A percentile compares a stretch with the other conserved stretches of the same genome.
These are phyloP conservation scores for Hoplostethus mediterraneus DNA, from an alignment of 2,797 vertebrate species.

Conservation along the genomic window DNA sequence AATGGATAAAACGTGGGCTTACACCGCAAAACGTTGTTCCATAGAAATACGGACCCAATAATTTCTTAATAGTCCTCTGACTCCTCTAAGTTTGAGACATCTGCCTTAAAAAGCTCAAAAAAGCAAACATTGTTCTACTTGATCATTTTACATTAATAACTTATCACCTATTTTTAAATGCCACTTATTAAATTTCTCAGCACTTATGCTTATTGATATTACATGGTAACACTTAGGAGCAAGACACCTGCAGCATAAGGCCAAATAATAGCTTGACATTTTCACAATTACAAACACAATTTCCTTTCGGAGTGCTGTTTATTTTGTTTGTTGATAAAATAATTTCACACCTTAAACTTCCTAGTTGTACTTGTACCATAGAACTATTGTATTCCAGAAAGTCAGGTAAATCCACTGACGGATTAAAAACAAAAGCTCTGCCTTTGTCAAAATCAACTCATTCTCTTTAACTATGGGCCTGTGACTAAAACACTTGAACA, in stretches of 20 bases:
- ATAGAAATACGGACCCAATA: no score
- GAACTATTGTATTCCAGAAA: slow-evolving; percentile 67
- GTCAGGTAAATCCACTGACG: slow-evolving; percentile 50
- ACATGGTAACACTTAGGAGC: neutral
- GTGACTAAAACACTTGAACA: neutral
- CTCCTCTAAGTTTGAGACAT: neutral
- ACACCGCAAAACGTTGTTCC: no score
- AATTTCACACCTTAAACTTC: slow-evolving; percentile 69
- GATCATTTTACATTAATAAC: neutral
- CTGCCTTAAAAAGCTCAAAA: neutral
- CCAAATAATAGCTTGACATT: neutral
- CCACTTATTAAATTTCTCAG: neutral
- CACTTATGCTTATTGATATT: neutral
- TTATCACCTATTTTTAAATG: neutral
- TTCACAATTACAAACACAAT: slow-evolving; percentile 23
- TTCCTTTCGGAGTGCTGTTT: slow-evolving; percentile 29
- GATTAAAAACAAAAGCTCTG: slow-evolving; percentile 46
- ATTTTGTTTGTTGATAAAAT: slow-evolving; percentile 49
- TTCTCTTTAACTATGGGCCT: slow-evolving; percentile 6
- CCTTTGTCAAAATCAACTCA: slow-evolving; percentile 33
- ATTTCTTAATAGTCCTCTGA: neutral
- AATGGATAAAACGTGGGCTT: neutral
- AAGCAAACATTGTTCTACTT: neutral
- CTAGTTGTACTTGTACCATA: slow-evolving; percentile 50
- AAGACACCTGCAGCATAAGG: neutral